phyloP scores from a whole-genome alignment of 2,888 invertebrate species.

The Autographa pulchrina region DNA sequence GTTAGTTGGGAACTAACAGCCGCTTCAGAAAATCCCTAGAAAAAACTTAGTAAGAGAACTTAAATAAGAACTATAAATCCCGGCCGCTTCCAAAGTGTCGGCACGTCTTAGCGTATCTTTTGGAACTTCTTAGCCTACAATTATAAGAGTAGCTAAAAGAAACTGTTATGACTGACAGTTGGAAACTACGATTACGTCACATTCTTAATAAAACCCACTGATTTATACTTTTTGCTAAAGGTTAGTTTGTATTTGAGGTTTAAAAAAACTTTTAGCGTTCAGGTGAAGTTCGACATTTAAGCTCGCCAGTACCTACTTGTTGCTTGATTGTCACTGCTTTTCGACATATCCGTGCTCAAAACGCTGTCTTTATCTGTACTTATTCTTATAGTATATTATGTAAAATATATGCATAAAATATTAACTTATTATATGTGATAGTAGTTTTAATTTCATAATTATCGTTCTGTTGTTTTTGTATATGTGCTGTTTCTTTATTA shows the following conservation, averaged over 20 bases:
- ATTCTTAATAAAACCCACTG: slow-evolving; percentile 22
- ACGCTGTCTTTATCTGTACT: slow-evolving; percentile 37
- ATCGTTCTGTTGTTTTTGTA: slow-evolving; percentile 40
- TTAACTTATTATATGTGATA: slow-evolving; percentile 60
- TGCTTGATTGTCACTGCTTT: slow-evolving; percentile 59
- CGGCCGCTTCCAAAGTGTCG: slow-evolving; percentile 18
- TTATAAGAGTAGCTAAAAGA: slow-evolving; percentile 21
- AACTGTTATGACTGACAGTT: slow-evolving; percentile 25
- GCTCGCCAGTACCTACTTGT: slow-evolving; percentile 53
- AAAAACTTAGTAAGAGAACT: slow-evolving; percentile 5
- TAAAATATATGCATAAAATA: slow-evolving; percentile 33
- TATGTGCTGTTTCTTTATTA: slow-evolving; percentile 37
- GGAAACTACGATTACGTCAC: slow-evolving; percentile 20
- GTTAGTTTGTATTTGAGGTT: slow-evolving; percentile 28
- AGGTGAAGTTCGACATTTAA: slow-evolving; percentile 46
- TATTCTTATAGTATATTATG: slow-evolving; percentile 17
- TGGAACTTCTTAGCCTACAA: slow-evolving; percentile 21
- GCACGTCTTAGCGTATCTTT: slow-evolving; percentile 20
- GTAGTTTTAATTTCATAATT: slow-evolving; percentile 47
- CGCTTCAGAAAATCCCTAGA: slow-evolving; percentile 4
- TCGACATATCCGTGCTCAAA: slow-evolving; percentile 56
- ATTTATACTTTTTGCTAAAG: slow-evolving; percentile 18
- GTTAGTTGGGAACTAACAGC: slow-evolving; percentile 5
- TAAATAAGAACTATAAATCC: slow-evolving; percentile 16
- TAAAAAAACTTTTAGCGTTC: slow-evolving; percentile 10